A percentile compares a stretch with the other conserved stretches of the same genome.
Conservation (phyloP, 64 coral and sea anemone genomes). For the Exaiptasia diaphana region DNA sequence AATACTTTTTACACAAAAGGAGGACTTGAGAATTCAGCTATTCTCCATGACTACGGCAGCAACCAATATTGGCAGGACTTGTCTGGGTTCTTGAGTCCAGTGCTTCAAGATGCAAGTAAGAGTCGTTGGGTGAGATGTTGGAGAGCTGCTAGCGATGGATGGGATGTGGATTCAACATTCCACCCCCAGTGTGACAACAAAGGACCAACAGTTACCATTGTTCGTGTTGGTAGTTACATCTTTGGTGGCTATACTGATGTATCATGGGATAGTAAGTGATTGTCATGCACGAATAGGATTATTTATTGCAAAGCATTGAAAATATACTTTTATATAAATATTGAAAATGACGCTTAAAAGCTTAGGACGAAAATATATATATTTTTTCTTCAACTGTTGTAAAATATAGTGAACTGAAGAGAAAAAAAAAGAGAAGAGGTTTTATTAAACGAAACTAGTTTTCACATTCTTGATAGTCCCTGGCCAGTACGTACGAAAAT, state of each 20-base stretch:
- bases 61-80: background rate
- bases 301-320: background rate
- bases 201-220: constrained; percentile 40
- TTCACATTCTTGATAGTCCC: too few species aligned
- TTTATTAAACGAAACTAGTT: too few species aligned
- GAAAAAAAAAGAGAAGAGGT: too few species aligned
- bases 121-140: constrained; percentile 31
- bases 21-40: background rate
- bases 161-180: background rate
- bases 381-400: background rate
- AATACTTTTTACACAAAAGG: constrained; percentile 2
- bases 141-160: background rate
- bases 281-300: background rate
- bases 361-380: background rate
- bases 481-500: too few species aligned
- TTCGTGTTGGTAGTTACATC: constrained; percentile 6
- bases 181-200: background rate
- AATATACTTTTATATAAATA: background rate
- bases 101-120: background rate
- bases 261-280: constrained; percentile 18
- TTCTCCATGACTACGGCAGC: background rate
- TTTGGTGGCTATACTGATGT: constrained; percentile 39
- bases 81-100: background rate
- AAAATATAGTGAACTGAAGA: background rate
- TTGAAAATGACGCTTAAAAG: background rate